phyloP scores from a whole-genome alignment of 2,888 invertebrate genomes.

The Lacanobia wlatinum region DNA sequence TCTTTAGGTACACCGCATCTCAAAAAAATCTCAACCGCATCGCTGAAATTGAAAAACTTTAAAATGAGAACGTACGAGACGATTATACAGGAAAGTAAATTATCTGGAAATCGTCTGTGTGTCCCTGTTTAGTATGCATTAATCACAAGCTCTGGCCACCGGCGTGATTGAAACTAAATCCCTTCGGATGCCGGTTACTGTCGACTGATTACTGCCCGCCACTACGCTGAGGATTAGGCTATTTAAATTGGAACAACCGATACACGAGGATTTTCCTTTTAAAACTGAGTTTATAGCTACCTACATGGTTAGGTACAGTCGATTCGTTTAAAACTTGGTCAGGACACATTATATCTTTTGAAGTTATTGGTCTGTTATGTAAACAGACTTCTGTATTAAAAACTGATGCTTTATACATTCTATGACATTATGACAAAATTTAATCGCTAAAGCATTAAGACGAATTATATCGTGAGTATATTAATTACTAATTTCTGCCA shows the following conservation, averaged over 20 bases:
- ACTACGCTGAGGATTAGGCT: constrained; percentile 81
- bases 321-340: background rate
- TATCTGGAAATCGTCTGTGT: constrained; percentile 74
- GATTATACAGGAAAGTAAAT: constrained; percentile 71
- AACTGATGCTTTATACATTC: background rate
- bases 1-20: background rate
- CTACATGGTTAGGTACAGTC: background rate
- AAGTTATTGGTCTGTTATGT: background rate
- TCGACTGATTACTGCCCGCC: constrained; percentile 84
- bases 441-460: background rate
- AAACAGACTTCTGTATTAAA: background rate
- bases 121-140: constrained; percentile 89
- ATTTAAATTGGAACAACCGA: constrained; percentile 80
- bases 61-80: constrained; percentile 51
- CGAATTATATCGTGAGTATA: background rate
- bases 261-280: constrained; percentile 67
- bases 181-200: constrained; percentile 80
- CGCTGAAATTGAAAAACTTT: constrained; percentile 60
- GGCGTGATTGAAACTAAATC: constrained; percentile 89
- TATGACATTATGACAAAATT: background rate
- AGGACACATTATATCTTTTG: background rate
- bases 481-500: no score
- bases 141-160: constrained; percentile 83
- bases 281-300: constrained; percentile 28
- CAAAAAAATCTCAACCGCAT: constrained; percentile 18